Evolutionary conservation across 1,140 invertebrate species (phyloP).

Genomic region (Procambarus virginalis): DNA sequence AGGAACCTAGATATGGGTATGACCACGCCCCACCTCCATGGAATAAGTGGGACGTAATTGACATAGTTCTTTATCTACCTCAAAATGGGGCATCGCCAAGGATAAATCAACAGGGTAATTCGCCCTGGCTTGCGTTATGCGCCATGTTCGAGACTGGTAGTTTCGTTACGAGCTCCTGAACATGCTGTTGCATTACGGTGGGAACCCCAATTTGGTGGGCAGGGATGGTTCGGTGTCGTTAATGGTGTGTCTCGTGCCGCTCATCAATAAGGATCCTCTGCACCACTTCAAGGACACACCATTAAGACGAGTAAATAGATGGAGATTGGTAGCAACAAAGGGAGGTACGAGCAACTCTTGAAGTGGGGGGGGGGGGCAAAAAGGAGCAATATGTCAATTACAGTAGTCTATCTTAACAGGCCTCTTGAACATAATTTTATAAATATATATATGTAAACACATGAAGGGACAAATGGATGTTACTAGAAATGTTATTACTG

Average conservation of each 20-base stretch:
- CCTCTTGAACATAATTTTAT: no score
- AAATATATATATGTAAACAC: background rate
- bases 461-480: background rate
- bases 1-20: constrained; percentile 82
- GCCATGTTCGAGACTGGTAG: constrained; percentile 86
- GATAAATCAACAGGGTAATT: constrained; percentile 83
- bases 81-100: constrained; percentile 81
- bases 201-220: constrained; percentile 82
- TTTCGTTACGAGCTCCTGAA: constrained; percentile 78
- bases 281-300: constrained; percentile 84
- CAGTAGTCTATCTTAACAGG: no score
- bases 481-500: background rate
- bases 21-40: constrained; percentile 76
- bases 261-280: constrained; percentile 84
- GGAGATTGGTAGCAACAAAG: no score
- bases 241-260: constrained; percentile 83
- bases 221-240: constrained; percentile 83
- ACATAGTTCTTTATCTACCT: constrained; percentile 77
- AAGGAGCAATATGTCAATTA: no score
- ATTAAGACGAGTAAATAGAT: constrained; percentile 79
- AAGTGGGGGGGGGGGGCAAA: no score
- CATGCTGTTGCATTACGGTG: constrained; percentile 82
- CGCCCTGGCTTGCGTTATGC: constrained; percentile 82
- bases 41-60: constrained; percentile 84
- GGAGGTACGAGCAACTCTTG: no score